Evolutionary conservation across 2,888 invertebrate species (phyloP).

Genomic region (Megaustenia siamemsis): DNA sequence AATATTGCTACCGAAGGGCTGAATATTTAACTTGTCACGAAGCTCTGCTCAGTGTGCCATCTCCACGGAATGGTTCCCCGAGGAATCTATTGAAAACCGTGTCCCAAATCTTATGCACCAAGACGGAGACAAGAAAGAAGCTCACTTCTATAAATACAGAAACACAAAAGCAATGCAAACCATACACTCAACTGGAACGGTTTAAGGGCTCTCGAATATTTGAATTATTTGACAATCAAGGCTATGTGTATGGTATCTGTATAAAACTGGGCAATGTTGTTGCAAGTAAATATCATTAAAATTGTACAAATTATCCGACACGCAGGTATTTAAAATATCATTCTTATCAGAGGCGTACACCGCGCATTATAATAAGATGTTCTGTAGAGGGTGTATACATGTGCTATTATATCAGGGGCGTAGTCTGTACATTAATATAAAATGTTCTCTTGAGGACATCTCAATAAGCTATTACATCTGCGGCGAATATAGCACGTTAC

Average conservation of each 20-base stretch:
- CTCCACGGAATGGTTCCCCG: not conserved
- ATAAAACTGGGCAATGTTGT: not conserved
- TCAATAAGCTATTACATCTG: too few relatives aligned
- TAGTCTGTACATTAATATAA: too few relatives aligned
- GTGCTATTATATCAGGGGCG: too few relatives aligned
- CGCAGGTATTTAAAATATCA: not conserved
- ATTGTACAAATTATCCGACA: not conserved
- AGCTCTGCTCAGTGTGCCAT: not conserved
- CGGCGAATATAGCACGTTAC: too few relatives aligned
- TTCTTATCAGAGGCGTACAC: not conserved
- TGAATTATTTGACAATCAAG: not conserved
- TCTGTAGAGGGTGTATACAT: too few relatives aligned
- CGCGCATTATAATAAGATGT: not conserved
- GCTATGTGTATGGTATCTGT: not conserved
- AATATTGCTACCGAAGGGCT: not conserved
- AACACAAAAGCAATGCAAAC: not conserved
- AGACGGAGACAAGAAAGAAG: not conserved
- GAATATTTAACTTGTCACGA: not conserved
- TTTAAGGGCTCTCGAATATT: not conserved
- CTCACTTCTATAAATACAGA: constrained; percentile 7
- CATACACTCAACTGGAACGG: constrained; percentile 1
- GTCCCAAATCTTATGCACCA: not conserved
- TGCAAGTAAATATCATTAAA: not conserved
- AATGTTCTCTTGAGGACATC: too few relatives aligned
- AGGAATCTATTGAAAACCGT: not conserved